A percentile compares a stretch with the other conserved stretches of the same genome.
Evolutionary conservation across 2,113 vertebrate species (phyloP).

Genomic region (Amphilophus citrinellus): DNA sequence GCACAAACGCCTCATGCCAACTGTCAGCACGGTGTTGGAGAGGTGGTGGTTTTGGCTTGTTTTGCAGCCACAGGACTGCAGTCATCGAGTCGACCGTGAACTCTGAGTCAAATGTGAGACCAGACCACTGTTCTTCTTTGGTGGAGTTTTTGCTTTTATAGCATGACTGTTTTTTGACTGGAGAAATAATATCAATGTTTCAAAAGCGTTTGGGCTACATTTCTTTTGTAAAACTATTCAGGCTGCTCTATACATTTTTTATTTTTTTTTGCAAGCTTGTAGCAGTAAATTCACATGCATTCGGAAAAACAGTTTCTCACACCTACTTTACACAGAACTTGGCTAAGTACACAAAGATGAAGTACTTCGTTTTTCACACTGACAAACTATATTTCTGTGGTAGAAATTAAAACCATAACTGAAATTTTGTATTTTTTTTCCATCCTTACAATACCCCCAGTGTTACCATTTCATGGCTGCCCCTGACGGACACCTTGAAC

Average conservation of each 20-base stretch:
- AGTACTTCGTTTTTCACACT: background rate
- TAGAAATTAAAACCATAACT: background rate
- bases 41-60: background rate
- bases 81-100: background rate
- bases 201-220: background rate
- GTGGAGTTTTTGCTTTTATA: background rate
- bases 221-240: background rate
- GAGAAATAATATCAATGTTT: background rate
- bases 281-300: too few relatives aligned
- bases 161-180: background rate
- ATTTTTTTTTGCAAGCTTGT: too few relatives aligned
- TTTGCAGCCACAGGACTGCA: background rate
- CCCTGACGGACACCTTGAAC: background rate
- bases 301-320: background rate
- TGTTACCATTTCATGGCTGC: background rate
- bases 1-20: background rate
- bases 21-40: background rate
- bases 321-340: background rate
- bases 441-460: background rate
- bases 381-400: background rate
- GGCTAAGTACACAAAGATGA: background rate
- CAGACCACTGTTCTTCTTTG: too few relatives aligned
- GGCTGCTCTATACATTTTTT: too few relatives aligned
- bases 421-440: background rate
- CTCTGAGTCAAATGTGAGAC: background rate